Conservation (phyloP, 2,888 invertebrate species). For the Coelinius sp. region DNA sequence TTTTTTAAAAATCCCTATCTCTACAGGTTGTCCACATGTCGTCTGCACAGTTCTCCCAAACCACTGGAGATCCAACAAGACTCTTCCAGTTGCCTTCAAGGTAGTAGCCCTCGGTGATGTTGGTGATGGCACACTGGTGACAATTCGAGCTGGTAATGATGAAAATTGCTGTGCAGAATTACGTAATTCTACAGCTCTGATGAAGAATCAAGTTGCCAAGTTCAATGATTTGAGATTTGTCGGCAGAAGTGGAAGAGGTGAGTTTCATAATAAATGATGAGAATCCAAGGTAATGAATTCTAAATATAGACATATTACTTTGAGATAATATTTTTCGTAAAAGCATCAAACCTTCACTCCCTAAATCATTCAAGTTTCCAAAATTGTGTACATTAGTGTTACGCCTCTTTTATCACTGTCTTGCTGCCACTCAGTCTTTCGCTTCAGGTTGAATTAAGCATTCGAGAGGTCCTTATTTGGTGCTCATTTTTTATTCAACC, state of each 20-base stretch:
- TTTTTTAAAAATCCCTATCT: not conserved
- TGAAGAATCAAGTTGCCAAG: conserved; percentile 98
- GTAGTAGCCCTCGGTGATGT: conserved; percentile 94
- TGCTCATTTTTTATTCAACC: conserved; percentile 68
- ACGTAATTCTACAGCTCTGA: conserved; percentile 92
- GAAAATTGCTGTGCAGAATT: conserved; percentile 97
- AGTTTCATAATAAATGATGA: conserved; percentile 66
- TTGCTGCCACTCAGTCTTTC: not conserved
- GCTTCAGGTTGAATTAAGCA: conserved; percentile 19
- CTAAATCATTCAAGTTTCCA: conserved; percentile 17
- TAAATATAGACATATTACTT: not conserved
- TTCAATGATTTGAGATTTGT: conserved; percentile 98
- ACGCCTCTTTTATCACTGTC: conserved; percentile 8
- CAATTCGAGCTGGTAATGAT: conserved; percentile 95
- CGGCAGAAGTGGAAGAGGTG: conserved; percentile 96
- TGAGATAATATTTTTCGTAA: not conserved
- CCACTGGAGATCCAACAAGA: conserved; percentile 98
- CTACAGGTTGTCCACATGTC: conserved; percentile 65
- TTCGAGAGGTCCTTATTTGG: conserved; percentile 22
- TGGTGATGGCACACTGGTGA: conserved; percentile 94
- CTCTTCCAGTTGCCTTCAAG: conserved; percentile 95
- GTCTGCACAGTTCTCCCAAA: conserved; percentile 91
- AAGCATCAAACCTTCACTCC: not conserved
- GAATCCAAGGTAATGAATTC: not conserved
- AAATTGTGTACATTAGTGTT: conserved; percentile 15